These are phyloP conservation scores for Scaptomyza flava DNA, from an alignment of 2,888 invertebrate species.

Conservation along the genomic window DNA sequence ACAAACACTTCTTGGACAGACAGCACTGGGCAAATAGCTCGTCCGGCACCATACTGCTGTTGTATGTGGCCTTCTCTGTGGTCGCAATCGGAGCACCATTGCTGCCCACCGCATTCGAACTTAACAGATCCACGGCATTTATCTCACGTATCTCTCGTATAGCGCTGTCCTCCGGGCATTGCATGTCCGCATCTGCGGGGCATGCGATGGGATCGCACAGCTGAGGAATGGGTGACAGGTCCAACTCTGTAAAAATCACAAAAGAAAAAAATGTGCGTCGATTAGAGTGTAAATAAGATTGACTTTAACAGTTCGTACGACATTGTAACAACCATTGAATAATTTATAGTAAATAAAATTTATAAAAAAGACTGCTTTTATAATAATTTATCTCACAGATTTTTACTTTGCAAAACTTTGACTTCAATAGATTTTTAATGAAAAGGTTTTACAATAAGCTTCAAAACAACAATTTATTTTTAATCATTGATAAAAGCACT, in stretches of 20 bases:
- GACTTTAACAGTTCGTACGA: constrained; percentile 4
- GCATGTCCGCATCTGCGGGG: constrained; percentile 78
- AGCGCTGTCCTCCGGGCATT: constrained; percentile 81
- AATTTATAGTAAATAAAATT: neutral
- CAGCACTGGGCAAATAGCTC: constrained; percentile 80
- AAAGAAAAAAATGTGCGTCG: neutral
- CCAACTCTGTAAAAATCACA: constrained; percentile 60
- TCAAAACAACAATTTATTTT: too few relatives aligned
- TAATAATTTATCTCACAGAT: too few relatives aligned
- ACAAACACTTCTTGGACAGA: constrained; percentile 80
- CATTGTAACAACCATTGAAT: neutral
- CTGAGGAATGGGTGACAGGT: constrained; percentile 62
- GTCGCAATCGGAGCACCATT: constrained; percentile 22
- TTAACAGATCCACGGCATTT: constrained; percentile 58
- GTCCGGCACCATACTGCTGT: constrained; percentile 60
- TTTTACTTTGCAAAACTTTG: too few relatives aligned
- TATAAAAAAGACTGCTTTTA: neutral
- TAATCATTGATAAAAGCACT: too few relatives aligned
- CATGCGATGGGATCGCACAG: constrained; percentile 80
- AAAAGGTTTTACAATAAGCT: too few relatives aligned
- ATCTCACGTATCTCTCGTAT: constrained; percentile 70
- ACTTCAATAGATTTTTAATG: too few relatives aligned
- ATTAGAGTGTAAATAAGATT: neutral
- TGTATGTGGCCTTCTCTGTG: constrained; percentile 34
- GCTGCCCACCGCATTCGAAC: constrained; percentile 43